Conservation (phyloP, 92 coral and sea anemone species). For the Porites divaricata region DNA sequence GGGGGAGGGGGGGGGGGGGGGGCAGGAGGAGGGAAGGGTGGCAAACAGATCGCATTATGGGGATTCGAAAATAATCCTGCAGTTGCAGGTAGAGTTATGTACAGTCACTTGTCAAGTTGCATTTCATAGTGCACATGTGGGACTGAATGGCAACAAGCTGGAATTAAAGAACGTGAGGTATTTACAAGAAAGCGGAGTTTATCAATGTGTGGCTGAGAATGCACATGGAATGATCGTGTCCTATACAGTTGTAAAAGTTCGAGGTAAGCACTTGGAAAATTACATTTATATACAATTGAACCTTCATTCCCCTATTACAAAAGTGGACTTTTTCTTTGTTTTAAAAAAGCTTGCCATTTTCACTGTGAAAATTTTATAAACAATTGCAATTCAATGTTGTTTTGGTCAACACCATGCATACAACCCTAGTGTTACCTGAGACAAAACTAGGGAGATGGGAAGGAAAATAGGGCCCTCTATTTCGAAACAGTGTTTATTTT, state of each 20-base stretch:
- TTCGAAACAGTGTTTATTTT: too few species aligned
- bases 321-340: too few species aligned
- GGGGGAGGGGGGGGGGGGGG: too few species aligned
- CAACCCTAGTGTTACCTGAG: too few species aligned
- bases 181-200: constrained; percentile 51
- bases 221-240: constrained; percentile 71
- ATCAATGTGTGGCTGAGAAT: constrained; percentile 86
- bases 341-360: too few species aligned
- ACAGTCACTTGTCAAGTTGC: not conserved
- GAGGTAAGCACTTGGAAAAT: constrained; percentile 42
- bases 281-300: not conserved
- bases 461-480: too few species aligned
- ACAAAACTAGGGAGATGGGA: too few species aligned
- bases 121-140: constrained; percentile 17
- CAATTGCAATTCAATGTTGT: too few species aligned
- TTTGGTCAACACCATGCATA: too few species aligned
- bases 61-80: not conserved
- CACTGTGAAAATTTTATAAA: too few species aligned
- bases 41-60: too few species aligned
- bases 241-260: constrained; percentile 51
- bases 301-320: not conserved
- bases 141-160: constrained; percentile 32
- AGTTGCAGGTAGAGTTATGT: not conserved
- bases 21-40: too few species aligned
- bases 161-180: constrained; percentile 22